A percentile compares a stretch with the other conserved stretches of the same genome.
Evolutionary conservation across 2,888 invertebrate species (phyloP).

Genomic region (Lypha dubia): DNA sequence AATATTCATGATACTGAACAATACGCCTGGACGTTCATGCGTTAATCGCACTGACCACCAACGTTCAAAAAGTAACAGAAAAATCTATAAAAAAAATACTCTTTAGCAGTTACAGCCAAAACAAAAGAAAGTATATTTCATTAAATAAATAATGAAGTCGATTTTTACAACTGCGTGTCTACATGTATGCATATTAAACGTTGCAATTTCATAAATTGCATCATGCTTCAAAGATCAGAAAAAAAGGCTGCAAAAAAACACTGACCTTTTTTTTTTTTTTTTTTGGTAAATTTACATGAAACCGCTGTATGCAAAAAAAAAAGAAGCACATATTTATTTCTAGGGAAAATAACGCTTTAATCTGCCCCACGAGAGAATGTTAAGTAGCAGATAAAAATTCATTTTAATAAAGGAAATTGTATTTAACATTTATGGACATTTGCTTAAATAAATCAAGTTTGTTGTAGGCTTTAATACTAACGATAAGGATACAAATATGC

Average conservation of each 20-base stretch:
- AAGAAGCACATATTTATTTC: background rate
- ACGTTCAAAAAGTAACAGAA: background rate
- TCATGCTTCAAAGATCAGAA: slow-evolving; percentile 38
- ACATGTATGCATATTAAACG: slow-evolving; percentile 63
- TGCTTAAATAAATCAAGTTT: slow-evolving; percentile 15
- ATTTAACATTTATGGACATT: slow-evolving; percentile 46
- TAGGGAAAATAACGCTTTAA: slow-evolving; percentile 38
- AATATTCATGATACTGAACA: slow-evolving; percentile 49
- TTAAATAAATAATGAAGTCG: slow-evolving; percentile 72
- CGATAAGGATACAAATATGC: background rate
- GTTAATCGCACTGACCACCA: slow-evolving; percentile 68
- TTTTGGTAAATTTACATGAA: slow-evolving; percentile 40
- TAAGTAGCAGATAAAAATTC: slow-evolving; percentile 47
- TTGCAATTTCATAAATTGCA: slow-evolving; percentile 70
- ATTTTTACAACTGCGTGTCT: slow-evolving; percentile 57
- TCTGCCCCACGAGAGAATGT: slow-evolving; percentile 48
- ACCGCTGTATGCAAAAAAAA: background rate
- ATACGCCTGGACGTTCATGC: slow-evolving; percentile 61
- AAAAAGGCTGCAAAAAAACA: slow-evolving; percentile 15
- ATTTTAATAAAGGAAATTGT: slow-evolving; percentile 52
- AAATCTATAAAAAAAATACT: background rate
- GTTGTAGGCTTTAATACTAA: background rate
- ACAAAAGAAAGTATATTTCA: slow-evolving; percentile 49
- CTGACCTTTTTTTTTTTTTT: background rate
- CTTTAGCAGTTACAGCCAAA: slow-evolving; percentile 11